Conservation (phyloP, 1,140 invertebrate species). For the Papilio polyxenes region DNA sequence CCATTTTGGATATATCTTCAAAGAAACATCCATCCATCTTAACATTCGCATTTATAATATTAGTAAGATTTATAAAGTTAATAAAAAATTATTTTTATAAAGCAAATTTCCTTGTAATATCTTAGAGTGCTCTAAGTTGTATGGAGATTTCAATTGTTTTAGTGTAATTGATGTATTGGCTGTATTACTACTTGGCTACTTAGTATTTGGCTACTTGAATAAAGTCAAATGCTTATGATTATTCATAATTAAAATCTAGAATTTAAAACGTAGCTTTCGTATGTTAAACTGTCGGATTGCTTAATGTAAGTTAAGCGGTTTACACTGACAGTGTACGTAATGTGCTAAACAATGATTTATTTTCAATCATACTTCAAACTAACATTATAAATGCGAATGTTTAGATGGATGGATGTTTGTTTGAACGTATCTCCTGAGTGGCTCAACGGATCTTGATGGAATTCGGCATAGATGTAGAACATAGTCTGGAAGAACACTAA, state of each 20-base stretch:
- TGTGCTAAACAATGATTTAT: not conserved
- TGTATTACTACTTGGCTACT: too few species aligned
- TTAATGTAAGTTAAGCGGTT: slow-evolving; percentile 8
- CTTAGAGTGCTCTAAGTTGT: not conserved
- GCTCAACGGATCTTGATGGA: too few species aligned
- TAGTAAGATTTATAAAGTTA: not conserved
- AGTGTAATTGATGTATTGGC: not conserved
- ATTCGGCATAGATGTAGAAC: too few species aligned
- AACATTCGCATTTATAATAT: not conserved
- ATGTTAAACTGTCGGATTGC: slow-evolving; percentile 3
- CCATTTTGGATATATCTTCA: too few species aligned
- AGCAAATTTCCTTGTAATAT: not conserved
- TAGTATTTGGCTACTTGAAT: not conserved
- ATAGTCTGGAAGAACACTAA: too few species aligned
- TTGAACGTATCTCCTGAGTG: too few species aligned
- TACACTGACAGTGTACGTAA: not conserved
- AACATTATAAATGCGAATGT: too few species aligned
- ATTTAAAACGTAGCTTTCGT: not conserved
- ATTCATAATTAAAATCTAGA: not conserved
- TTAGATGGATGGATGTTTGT: too few species aligned
- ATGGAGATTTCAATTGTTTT: not conserved
- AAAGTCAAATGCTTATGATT: not conserved
- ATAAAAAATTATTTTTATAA: not conserved
- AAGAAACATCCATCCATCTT: too few species aligned
- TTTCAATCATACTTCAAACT: not conserved